Base-by-base conservation (phyloP, 2,888 invertebrate genomes). In the Chaitophorus viminalis region DNA sequence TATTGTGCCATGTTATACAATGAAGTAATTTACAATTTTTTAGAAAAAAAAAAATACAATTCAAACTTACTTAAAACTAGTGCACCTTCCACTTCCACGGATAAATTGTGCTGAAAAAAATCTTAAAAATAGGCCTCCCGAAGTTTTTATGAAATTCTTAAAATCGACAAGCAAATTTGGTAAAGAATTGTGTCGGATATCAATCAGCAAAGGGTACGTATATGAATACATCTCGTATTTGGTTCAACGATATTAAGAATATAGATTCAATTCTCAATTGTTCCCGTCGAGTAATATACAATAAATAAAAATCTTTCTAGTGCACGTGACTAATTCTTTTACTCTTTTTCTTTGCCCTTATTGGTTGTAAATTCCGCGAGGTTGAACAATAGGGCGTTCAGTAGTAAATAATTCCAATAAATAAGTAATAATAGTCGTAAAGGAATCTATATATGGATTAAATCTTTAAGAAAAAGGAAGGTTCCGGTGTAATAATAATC, bases 271-370 rank as follows among this genome's bases (percentile, higher is more conserved):
- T 78, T 78, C n/a, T 31, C 60, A 78, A 78, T 78, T 78, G 54
- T 60, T 78, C 78, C 5, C 33, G 5, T 33, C 25, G 14, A 78
- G 36, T 54, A 33, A 78, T 54, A 33, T 60, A 77, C 9, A 70
- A 25, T 25, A 54, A 78, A 78, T 3, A 70, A 11, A n/a, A 54
- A 78, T 46, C 70, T 70, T 29, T 31, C 68, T 1, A 70, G 46
- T 78, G 25, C n/a, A 33, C 60, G 60, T 78, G 78, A 78, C 78
- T 33, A 54, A 78, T 78, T 78, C 33, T 52, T 78, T 60, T 25
- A 17, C 14, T 60, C 3, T 60, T 21, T 78, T 78, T 70, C 31
- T 70, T 70, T 70, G 5, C 4, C 31, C 17, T 31, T 33, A 78
- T 54, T 25, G 54, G 11, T 54, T 77, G 21, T n/a, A 33, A 78